Evolutionary conservation across 2,888 invertebrate species (phyloP), one percentile per base, ranked within the genome.

Genomic region (Pecten maximus): DNA sequence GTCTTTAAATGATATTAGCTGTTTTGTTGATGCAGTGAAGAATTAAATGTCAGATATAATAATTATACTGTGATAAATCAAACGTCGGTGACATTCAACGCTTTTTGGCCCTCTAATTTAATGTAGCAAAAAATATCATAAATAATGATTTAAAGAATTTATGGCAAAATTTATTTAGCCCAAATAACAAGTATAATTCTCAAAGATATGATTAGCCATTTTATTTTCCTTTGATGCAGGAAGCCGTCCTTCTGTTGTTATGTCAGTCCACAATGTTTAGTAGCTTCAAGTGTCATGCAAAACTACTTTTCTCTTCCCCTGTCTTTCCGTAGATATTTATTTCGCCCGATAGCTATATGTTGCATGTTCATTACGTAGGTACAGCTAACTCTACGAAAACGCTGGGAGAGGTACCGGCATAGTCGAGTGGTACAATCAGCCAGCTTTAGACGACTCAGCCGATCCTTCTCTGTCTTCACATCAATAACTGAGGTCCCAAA

Each of bases 381-480:
- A 28, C 94, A 94, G 54, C 91, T 93, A 90, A 93, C 94, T 16
- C 91, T 95, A 87, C 92, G 91, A 91, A 94, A 95, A 89, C 94
- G 94, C 60, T 94, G 94, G 94, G 93, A 94, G 89, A 92, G 94
- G 40, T 95, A 93, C 92, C 92, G 93, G 23, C 95, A 95, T 90
- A 94, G 93, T 88, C 93, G 94, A 48, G 91, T 94, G 91, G 93
- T 95, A 74, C 94, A 94, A 92, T 94, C 93, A 87, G 94, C 94
- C 89, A 94, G 95, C 90, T 91, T 94, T 89, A 92, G 95, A 86
- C 93, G 95, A 40, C 92, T 95, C 91, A 95, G 95, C 90, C 93
- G 95, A 40, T 95, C 95, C 19, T 92, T 94, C 91, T 95, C 95
- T 89, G 93, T 94, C 87, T 95, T 95, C 91, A 95, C 95, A 28